phyloP scores from a whole-genome alignment of 2,888 invertebrate species.

The Pimpla rufipes region DNA sequence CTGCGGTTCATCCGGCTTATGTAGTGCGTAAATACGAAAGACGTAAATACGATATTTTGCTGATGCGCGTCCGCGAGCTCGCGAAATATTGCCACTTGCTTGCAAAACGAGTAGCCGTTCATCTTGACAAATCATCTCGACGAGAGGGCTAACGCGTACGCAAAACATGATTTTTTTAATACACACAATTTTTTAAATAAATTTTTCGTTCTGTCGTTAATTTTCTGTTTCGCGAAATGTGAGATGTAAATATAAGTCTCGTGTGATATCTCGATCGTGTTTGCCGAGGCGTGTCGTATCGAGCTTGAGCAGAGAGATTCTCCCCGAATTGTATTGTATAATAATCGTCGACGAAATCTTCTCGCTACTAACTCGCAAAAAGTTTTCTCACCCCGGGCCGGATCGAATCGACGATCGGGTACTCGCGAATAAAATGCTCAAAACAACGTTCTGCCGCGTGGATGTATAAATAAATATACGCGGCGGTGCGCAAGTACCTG shows the following conservation, averaged over 20 bases:
- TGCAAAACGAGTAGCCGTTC: slow-evolving; percentile 63
- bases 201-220: slow-evolving; percentile 30
- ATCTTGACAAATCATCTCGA: slow-evolving; percentile 65
- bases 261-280: slow-evolving; percentile 62
- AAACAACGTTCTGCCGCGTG: slow-evolving; percentile 45
- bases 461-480: slow-evolving; percentile 15
- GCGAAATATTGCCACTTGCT: slow-evolving; percentile 71
- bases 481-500: slow-evolving; percentile 41
- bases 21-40: slow-evolving; percentile 50
- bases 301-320: slow-evolving; percentile 43
- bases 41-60: slow-evolving; percentile 29
- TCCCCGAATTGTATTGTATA: slow-evolving; percentile 47
- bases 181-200: slow-evolving; percentile 55
- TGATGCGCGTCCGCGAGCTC: slow-evolving; percentile 54
- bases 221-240: slow-evolving; percentile 36
- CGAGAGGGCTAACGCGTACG: slow-evolving; percentile 61
- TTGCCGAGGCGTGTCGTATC: slow-evolving; percentile 53
- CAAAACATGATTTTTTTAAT: slow-evolving; percentile 54
- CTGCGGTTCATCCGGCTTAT: slow-evolving; percentile 59
- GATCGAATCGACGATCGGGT: slow-evolving; percentile 25
- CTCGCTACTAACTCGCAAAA: slow-evolving; percentile 17
- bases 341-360: slow-evolving; percentile 35
- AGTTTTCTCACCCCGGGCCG: background rate
- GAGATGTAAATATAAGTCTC: slow-evolving; percentile 55
- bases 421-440: slow-evolving; percentile 49